Conservation (phyloP, 2,797 vertebrate species). For the Bothrops alternatus region DNA sequence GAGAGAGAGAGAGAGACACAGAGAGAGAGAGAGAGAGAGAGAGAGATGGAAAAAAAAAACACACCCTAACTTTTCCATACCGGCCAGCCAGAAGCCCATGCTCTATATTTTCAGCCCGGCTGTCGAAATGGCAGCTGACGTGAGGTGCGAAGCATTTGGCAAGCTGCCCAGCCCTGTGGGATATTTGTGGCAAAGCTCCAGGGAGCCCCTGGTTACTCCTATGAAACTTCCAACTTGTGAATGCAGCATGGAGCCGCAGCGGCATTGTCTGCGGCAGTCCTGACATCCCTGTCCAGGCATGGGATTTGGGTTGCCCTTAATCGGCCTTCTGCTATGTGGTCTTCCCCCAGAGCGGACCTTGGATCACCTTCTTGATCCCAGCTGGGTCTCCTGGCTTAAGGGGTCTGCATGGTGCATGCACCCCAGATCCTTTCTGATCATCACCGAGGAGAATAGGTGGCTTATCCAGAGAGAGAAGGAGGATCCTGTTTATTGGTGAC, state of each 20-base stretch:
- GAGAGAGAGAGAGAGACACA: no score
- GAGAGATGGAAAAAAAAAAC: not conserved
- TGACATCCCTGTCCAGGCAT: not conserved
- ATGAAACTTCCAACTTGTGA: not conserved
- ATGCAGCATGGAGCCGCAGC: not conserved
- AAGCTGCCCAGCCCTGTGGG: not conserved
- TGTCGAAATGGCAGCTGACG: constrained; percentile 30
- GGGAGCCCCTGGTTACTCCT: not conserved
- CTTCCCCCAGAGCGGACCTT: no score
- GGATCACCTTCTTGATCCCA: not conserved
- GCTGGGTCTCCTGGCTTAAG: not conserved
- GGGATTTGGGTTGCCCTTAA: not conserved
- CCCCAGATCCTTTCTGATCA: not conserved
- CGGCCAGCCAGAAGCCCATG: not conserved
- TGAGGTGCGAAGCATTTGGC: not conserved
- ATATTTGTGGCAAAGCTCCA: not conserved
- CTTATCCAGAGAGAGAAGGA: not conserved
- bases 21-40: no score
- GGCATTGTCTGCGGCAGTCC: not conserved
- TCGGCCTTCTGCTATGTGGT: not conserved
- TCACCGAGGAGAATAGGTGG: not conserved
- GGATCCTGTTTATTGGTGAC: not conserved
- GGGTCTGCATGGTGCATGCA: not conserved
- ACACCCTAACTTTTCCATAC: not conserved
- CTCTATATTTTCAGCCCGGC: constrained; percentile 17